Percentiles rank a stretch among this genome's conserved stretches.
phyloP scores from a whole-genome alignment of 2,113 vertebrate genomes.

The Ammospiza nelsoni region DNA sequence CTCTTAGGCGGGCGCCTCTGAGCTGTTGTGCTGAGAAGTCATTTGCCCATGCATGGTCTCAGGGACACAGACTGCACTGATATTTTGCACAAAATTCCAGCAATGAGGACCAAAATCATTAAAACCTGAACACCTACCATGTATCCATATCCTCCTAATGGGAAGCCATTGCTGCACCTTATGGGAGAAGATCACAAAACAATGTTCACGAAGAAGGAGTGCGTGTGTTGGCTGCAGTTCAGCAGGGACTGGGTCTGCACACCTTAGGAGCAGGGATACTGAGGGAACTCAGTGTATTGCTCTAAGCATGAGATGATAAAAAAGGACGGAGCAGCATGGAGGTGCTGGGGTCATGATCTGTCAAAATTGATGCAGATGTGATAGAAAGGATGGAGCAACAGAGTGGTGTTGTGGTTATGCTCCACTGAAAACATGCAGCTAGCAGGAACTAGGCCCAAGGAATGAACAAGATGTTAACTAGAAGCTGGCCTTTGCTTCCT shows the following conservation, averaged over 20 bases:
- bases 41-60: not conserved
- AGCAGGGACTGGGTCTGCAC: not conserved
- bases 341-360: not conserved
- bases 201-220: not conserved
- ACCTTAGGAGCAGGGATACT: not conserved
- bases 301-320: not conserved
- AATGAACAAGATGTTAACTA: rapidly evolving
- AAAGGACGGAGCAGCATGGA: not conserved
- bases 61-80: rapidly evolving
- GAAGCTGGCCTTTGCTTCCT: not conserved
- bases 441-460: not conserved
- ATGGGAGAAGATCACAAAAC: not conserved
- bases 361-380: rapidly evolving
- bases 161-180: not conserved
- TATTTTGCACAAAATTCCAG: not conserved
- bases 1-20: not conserved
- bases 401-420: rapidly evolving
- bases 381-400: not conserved
- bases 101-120: not conserved
- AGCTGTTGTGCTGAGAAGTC: not conserved
- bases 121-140: not conserved
- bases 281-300: not conserved
- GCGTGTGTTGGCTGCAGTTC: not conserved
- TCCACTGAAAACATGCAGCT: not conserved
- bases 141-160: not conserved